phyloP scores from a whole-genome alignment of 2,113 vertebrate species.

The Zosterops hypoxanthus region DNA sequence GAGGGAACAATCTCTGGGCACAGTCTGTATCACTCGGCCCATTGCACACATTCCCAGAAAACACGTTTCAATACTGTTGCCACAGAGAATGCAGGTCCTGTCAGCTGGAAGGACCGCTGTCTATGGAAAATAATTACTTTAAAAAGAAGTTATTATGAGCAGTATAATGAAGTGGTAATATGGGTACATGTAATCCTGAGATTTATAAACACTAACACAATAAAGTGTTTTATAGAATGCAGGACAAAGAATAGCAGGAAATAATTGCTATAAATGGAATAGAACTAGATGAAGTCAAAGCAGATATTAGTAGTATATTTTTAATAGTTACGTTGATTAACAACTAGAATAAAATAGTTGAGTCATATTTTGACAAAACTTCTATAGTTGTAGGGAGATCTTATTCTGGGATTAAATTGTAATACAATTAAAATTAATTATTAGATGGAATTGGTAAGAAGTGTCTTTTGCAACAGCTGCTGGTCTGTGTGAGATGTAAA shows the following conservation, averaged over 20 bases:
- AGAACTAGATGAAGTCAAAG: background rate
- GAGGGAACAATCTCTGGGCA: background rate
- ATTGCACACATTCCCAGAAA: background rate
- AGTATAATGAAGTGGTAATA: background rate
- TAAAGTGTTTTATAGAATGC: background rate
- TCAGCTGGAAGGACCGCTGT: background rate
- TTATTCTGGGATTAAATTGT: background rate
- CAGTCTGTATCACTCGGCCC: background rate
- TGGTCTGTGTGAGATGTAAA: background rate
- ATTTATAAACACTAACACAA: background rate
- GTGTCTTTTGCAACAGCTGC: background rate
- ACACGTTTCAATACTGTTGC: background rate
- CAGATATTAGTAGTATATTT: background rate
- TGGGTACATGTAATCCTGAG: background rate
- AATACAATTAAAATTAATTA: slow-evolving; percentile 29
- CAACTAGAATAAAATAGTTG: background rate
- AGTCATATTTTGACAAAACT: background rate
- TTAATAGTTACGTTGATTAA: background rate
- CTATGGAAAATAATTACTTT: background rate
- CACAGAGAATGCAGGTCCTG: background rate
- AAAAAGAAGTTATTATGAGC: background rate
- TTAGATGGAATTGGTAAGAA: background rate
- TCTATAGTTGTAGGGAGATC: background rate
- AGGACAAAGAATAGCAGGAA: slow-evolving; percentile 4
- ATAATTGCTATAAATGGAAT: background rate